Evolutionary conservation across 2,113 vertebrate genomes (phyloP), one percentile per base, ranked within the genome.

Genomic region (Oophaga pumilio): DNA sequence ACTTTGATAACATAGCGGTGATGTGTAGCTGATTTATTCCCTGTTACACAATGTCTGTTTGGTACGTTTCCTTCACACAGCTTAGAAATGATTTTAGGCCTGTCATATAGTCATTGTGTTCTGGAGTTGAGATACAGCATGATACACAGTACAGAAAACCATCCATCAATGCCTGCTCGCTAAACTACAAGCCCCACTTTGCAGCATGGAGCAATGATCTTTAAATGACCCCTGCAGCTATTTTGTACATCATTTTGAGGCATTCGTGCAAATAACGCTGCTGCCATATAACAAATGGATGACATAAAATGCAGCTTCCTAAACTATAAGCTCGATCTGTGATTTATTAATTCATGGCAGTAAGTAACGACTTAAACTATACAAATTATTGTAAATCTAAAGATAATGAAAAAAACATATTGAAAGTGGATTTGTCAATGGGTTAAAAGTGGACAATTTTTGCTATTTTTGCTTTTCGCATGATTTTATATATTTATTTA

Each of bases 191-290:
- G 50, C 43, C 33, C 74, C 78, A 66, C 59, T 81, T 81, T 66
- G 77, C 86, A 60, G 86, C 66, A 64, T 43, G 74, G 68, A 82
- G 56, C 78, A 76, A 62, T 62, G 68, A 74, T 73, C 86, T 87
- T 87, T 82, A 62, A 87, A 87, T 82, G 79, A 82, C 78, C 86
- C 86, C 79, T 87, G 62, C n/a, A 87, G 79, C 86, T 82, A 82
- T 82, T 82, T 74, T 82, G 68, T 82, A 82, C 68, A 82, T 82
- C 68, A 82, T 20, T 49, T 82, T 71, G 64, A 86, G 66, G n/a
- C 17, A 73, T 87, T 60, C 77, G 62, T 82, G 86, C 20, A 59
- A 6, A 20, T 4, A 64, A 15, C 10, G 8, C 9, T 18, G 62
- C n/a, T 49, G 33, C n/a, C 76, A 80, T 57, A 87, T 71, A 49